Conservation (phyloP, 2,113 vertebrate genomes). For the Dermatemys mawii region DNA sequence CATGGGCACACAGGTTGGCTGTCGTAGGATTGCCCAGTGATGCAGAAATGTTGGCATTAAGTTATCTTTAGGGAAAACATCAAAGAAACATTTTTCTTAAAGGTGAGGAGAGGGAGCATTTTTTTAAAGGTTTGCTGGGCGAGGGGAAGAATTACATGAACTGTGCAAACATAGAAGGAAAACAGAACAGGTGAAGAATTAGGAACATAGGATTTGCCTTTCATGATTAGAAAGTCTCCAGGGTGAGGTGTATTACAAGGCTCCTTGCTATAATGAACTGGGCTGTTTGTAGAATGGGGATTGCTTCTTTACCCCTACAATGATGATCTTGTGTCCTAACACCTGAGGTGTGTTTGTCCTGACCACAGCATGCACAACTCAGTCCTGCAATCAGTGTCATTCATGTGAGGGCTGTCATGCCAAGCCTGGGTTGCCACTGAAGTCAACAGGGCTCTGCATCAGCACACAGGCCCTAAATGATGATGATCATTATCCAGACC, state of each 20-base stretch:
- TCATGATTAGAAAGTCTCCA: not conserved
- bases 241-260: rapidly evolving
- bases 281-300: not conserved
- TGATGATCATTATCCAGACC: not conserved
- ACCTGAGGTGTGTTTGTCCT: not conserved
- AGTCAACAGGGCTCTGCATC: not conserved
- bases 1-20: not conserved
- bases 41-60: constrained; percentile 14
- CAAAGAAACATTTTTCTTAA: not conserved
- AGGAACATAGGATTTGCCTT: constrained; percentile 13
- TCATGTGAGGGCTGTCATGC: not conserved
- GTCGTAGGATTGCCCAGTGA: not conserved
- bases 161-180: not conserved
- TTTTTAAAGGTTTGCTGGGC: not conserved
- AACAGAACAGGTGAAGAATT: constrained; percentile 29
- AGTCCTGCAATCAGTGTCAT: not conserved
- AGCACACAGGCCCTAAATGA: not conserved
- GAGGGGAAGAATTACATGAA: not conserved
- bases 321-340: not conserved
- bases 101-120: constrained; percentile 20
- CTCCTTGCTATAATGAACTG: not conserved
- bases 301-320: not conserved
- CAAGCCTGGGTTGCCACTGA: not conserved
- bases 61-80: not conserved
- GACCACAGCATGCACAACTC: not conserved